Evolutionary conservation across 2,888 invertebrate genomes (phyloP), one percentile per base, ranked within the genome.

Genomic region (Mythimna vitellina): DNA sequence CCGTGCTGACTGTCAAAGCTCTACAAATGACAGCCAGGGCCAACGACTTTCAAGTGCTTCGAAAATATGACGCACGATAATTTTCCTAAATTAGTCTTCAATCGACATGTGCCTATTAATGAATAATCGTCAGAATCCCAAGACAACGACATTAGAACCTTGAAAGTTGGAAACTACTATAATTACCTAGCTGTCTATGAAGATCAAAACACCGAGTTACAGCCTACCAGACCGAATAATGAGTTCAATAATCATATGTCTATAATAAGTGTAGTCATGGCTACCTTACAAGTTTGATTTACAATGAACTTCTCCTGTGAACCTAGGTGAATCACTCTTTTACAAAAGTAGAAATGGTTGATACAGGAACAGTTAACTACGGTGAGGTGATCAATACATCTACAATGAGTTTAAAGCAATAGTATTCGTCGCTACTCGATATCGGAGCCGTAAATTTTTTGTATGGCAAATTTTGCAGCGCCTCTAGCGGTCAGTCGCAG

Each of bases 201-300:
- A 64, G 22, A 53, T 74, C 65, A 38, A 53, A 61, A 53, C 25
- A 75, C 17, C n/a, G 42, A 61, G 80, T 67, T 62, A 22, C 80
- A 63, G 76, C 22, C 80, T 74, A 74, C 32, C 58, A 67, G 77
- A 80, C 75, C 80, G 75, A 67, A 75, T 80, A 77, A 77, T 77
- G 22, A 74, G 75, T 29, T 22, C 1, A 25, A 35, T 73, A 66
- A 80, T 62, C 38, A 78, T 60, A 42, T 46, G 22, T 46, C 49
- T 29, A 0, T 63, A 72, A 42, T 20, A 51, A n/a, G 2, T n/a
- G 20, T 49, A 49, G 25, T 7, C 7, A 54, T 54, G 54, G 25
- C 54, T 25, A 25, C 53, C 42, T 54, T 20, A 29, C 9, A 17
- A 53, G 35, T 62, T 58, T 20, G 17, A 22, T 53, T 25, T 51